Evolutionary conservation across 2,888 invertebrate genomes (phyloP), one percentile per base, ranked within the genome.

Genomic region (Ditylenchus weischeri): DNA sequence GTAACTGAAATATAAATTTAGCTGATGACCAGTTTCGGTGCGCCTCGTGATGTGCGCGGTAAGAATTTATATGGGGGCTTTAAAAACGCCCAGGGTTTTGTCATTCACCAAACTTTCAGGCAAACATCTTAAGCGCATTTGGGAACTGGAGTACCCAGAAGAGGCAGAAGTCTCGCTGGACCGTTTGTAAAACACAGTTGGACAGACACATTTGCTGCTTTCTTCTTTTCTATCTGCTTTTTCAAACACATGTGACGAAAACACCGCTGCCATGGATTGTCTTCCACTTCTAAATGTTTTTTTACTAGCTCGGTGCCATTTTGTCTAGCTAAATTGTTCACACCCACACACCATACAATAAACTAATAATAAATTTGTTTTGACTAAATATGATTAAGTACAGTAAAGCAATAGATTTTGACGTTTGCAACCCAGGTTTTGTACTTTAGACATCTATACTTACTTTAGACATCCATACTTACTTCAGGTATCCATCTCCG

Each of bases 91-190:
- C 36, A 64, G 13, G 15, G 15, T 66, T 67, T 65, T 66, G 11
- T 49, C 11, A 21, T 35, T 70, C 18, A 71, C 79, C 78, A 43
- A 43, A 13, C 43, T 29, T 43, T 43, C 43, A 43, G 43, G 43
- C 69, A 83, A 82, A 73, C 81, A 83, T 72, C 73, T 82, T 70
- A 83, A 83, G 75, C 72, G 81, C 71, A 79, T 81, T 72, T 81
- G 81, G 81, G 81, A 81, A 62, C 69, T 81, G 69, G 80, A 80
- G 70, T 81, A 81, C 65, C 80, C 81, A 74, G 75, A 75, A 51
- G 76, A 75, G 62, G 76, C 76, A 57, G 74, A 75, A 66, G 50
- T 76, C 59, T 79, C 78, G 47, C 73, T 81, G 64, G 79, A 81
- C 72, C 80, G 81, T 68, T 79, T 81, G 68, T 81, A 79, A 74